Evolutionary conservation across 1,140 invertebrate species (phyloP).

Genomic region (Diprion similis): DNA sequence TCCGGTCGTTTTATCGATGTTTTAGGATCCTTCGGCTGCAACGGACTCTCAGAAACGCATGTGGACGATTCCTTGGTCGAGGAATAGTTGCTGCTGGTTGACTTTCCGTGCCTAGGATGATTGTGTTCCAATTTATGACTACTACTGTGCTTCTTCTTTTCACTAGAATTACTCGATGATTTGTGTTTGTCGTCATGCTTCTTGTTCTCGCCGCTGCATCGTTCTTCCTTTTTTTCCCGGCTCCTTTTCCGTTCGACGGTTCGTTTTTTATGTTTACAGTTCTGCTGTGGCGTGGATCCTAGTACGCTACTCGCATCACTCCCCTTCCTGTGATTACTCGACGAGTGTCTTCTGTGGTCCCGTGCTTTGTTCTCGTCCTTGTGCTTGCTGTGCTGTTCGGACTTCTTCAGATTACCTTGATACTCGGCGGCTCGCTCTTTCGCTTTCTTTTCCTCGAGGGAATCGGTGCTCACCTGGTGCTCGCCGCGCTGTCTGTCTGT

Average conservation of each 20-base stretch:
- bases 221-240: constrained; percentile 32
- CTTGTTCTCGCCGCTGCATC: constrained; percentile 30
- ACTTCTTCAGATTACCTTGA: constrained; percentile 60
- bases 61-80: not conserved
- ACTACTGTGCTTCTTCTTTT: constrained; percentile 47
- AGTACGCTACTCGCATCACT: constrained; percentile 5
- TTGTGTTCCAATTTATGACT: constrained; percentile 29
- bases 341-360: constrained; percentile 33
- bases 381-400: constrained; percentile 55
- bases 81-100: constrained; percentile 20
- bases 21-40: constrained; percentile 6
- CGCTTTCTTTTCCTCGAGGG: constrained; percentile 55
- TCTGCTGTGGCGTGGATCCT: too few species aligned
- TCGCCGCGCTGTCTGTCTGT: constrained; percentile 53
- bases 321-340: constrained; percentile 31
- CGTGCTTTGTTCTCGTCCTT: constrained; percentile 46
- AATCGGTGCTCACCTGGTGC: constrained; percentile 38
- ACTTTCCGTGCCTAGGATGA: constrained; percentile 34
- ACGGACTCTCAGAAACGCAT: not conserved
- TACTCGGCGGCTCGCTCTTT: constrained; percentile 60
- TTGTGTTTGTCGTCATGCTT: constrained; percentile 42
- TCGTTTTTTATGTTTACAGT: constrained; percentile 19
- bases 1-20: constrained; percentile 22
- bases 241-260: constrained; percentile 25
- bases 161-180: constrained; percentile 38